A percentile compares a stretch with the other conserved stretches of the same genome.
These are phyloP conservation scores for Ictidomys tridecemlineatus DNA, from an alignment of 2,113 vertebrate genomes.

Conservation along the genomic window DNA sequence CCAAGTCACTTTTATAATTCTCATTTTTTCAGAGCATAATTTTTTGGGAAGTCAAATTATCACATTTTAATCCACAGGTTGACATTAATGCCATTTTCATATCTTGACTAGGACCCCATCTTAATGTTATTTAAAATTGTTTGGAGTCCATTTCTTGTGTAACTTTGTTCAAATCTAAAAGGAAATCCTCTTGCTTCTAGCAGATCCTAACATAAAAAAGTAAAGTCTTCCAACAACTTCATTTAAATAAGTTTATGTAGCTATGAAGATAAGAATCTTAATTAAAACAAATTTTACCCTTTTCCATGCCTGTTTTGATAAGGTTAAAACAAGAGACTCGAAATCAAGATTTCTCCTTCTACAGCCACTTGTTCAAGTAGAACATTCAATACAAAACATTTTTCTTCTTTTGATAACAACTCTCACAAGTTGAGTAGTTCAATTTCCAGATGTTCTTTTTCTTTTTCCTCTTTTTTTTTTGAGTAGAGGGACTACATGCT, in stretches of 20 bases:
- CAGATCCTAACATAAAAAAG: conserved; percentile 38
- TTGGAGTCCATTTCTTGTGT: conserved; percentile 14
- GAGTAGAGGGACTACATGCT: background rate
- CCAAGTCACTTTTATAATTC: conserved; percentile 42
- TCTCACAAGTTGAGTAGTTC: background rate
- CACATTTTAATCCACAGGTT: conserved; percentile 47
- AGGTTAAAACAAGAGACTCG: conserved; percentile 33
- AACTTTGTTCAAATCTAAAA: conserved; percentile 58
- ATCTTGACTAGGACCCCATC: conserved; percentile 59
- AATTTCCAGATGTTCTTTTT: conserved; percentile 52
- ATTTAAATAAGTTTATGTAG: background rate
- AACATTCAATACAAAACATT: conserved; percentile 28
- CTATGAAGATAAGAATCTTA: background rate
- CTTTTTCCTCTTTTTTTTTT: conserved; percentile 43
- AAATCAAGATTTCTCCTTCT: conserved; percentile 24
- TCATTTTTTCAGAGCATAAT: conserved; percentile 32
- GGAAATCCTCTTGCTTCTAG: conserved; percentile 53
- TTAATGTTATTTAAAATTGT: conserved; percentile 45
- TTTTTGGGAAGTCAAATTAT: conserved; percentile 45
- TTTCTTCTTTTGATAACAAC: conserved; percentile 21
- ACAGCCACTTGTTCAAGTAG: background rate
- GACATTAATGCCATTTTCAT: conserved; percentile 47
- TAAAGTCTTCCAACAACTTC: background rate
- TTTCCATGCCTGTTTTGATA: conserved; percentile 9
- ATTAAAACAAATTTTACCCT: background rate